Evolutionary conservation across 2,888 invertebrate species (phyloP).

Genomic region (Rotaria magnacalcarata): DNA sequence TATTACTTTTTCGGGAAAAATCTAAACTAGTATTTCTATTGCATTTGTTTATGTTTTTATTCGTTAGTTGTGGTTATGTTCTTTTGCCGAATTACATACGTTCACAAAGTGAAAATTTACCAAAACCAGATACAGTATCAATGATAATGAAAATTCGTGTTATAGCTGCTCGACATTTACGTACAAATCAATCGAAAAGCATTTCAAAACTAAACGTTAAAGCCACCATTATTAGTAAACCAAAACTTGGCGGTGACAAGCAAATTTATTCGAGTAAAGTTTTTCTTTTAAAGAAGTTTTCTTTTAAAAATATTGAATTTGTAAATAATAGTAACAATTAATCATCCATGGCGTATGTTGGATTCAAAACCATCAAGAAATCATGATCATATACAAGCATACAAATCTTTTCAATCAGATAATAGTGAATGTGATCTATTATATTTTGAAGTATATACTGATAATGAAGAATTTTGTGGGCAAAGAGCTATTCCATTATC

Average conservation of each 20-base stretch:
- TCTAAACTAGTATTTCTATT: no score
- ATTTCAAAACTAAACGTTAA: not conserved
- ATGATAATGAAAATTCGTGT: not conserved
- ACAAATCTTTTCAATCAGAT: not conserved
- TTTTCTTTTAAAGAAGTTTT: not conserved
- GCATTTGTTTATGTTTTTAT: no score
- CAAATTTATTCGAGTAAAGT: not conserved
- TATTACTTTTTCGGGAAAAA: no score
- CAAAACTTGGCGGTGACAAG: no score
- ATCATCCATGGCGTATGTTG: not conserved
- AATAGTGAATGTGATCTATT: not conserved
- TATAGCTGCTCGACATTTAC: not conserved
- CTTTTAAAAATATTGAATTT: not conserved
- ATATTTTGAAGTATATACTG: not conserved
- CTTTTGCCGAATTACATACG: slow-evolving; percentile 12
- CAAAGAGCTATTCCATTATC: slow-evolving; percentile 21
- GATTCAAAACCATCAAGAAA: not conserved
- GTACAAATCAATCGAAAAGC: not conserved
- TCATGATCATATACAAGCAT: not conserved
- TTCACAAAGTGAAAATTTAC: not conserved
- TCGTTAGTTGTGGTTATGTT: slow-evolving; percentile 30
- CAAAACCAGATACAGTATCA: not conserved
- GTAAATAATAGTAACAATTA: not conserved
- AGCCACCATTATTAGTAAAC: not conserved
- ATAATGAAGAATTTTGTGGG: slow-evolving; percentile 33